Conservation (phyloP, 2,888 invertebrate species). For the Barypeithes pellucidus region DNA sequence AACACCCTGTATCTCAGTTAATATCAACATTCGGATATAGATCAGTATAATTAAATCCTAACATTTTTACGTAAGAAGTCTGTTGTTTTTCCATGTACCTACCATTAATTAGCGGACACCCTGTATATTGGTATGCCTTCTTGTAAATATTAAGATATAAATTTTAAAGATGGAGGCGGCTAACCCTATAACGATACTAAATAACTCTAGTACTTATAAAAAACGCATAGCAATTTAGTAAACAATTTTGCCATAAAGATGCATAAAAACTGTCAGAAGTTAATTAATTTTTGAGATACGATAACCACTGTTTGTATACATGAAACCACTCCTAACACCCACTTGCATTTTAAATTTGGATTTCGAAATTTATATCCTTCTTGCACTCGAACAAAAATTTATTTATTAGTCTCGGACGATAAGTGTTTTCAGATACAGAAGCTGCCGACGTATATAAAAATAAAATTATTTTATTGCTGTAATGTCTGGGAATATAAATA, state of each 20-base stretch:
- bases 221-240: constrained; percentile 34
- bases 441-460: constrained; percentile 7
- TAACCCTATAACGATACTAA: background rate
- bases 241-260: constrained; percentile 41
- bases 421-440: constrained; percentile 26
- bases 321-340: constrained; percentile 44
- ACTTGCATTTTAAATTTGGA: constrained; percentile 39
- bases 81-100: too few relatives aligned
- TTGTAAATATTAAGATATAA: constrained; percentile 16
- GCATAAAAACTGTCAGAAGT: constrained; percentile 56
- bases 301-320: constrained; percentile 48
- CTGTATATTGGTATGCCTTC: too few relatives aligned
- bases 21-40: too few relatives aligned
- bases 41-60: too few relatives aligned
- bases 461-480: constrained; percentile 1
- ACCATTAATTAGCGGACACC: too few relatives aligned
- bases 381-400: constrained; percentile 24
- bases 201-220: constrained; percentile 1
- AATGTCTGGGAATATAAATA: background rate
- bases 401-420: constrained; percentile 29
- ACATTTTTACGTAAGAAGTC: too few relatives aligned
- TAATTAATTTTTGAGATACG: constrained; percentile 55
- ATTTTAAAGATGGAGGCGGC: background rate
- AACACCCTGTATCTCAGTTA: too few relatives aligned
- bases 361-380: constrained; percentile 28